phyloP scores from a whole-genome alignment of 2,888 invertebrate species.

The Chymomyza fuscimana region DNA sequence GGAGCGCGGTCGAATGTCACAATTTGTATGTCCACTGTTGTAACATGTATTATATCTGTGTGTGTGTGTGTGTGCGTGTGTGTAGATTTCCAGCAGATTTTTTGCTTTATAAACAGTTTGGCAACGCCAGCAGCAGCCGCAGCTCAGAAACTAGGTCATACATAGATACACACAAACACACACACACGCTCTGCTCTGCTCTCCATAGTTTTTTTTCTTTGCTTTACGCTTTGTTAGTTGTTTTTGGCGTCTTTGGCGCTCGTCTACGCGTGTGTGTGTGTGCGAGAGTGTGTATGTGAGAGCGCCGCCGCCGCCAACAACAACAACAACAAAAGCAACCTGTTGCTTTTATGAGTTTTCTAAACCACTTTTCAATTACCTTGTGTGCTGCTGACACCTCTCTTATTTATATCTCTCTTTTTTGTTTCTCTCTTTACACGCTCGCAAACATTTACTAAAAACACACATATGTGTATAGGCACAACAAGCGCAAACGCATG shows the following conservation, averaged over 20 bases:
- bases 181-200: background rate
- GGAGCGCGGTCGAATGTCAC: background rate
- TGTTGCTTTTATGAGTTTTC: constrained; percentile 12
- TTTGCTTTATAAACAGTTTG: constrained; percentile 13
- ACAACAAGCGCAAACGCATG: constrained; percentile 70
- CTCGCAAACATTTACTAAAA: too few relatives aligned
- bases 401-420: constrained; percentile 1
- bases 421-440: constrained; percentile 18
- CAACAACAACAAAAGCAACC: constrained; percentile 6
- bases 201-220: background rate
- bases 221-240: constrained; percentile 15
- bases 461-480: constrained; percentile 42
- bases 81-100: constrained; percentile 29
- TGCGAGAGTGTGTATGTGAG: too few relatives aligned
- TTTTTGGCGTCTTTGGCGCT: constrained; percentile 7
- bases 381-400: background rate
- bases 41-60: background rate
- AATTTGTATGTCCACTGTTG: background rate
- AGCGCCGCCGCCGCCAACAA: background rate
- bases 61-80: constrained; percentile 1
- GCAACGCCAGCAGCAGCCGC: constrained; percentile 5
- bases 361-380: constrained; percentile 10
- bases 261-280: background rate
- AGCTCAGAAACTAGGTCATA: constrained; percentile 6
- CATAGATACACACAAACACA: background rate